A percentile compares a stretch with the other conserved stretches of the same genome.
Evolutionary conservation across 2,888 invertebrate genomes (phyloP).

Genomic region (Hybos culiciformis): DNA sequence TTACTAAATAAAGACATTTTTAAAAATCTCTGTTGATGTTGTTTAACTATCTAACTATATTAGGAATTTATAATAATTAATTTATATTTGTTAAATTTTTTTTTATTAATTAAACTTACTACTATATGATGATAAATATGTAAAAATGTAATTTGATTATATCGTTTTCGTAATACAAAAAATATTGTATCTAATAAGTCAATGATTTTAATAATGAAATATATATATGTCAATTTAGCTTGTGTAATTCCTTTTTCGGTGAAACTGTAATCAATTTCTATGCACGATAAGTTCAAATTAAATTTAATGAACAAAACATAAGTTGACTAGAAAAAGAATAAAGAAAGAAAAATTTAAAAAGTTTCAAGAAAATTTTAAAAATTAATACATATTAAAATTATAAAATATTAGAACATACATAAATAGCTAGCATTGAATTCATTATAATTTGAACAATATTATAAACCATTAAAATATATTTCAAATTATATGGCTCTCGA

Average conservation of each 20-base stretch:
- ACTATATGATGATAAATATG: conserved; percentile 57
- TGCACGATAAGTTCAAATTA: neutral
- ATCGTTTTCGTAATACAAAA: conserved; percentile 55
- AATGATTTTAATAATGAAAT: conserved; percentile 44
- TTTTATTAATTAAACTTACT: too few relatives aligned
- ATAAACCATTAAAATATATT: conserved; percentile 51
- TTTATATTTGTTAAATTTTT: too few relatives aligned
- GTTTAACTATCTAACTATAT: too few relatives aligned
- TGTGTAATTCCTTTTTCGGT: neutral
- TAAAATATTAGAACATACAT: conserved; percentile 41
- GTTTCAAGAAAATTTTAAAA: conserved; percentile 42
- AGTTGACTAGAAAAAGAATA: neutral
- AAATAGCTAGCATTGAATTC: conserved; percentile 16
- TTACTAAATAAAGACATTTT: too few relatives aligned
- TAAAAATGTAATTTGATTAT: conserved; percentile 50
- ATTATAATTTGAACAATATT: conserved; percentile 43
- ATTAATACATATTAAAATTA: conserved; percentile 49
- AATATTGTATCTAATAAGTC: conserved; percentile 56
- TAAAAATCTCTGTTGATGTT: too few relatives aligned
- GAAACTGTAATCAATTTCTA: conserved; percentile 4
- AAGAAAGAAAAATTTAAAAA: conserved; percentile 9
- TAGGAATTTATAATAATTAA: too few relatives aligned
- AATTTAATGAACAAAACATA: neutral
- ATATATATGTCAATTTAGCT: conserved; percentile 38
- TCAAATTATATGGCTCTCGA: conserved; percentile 46